Percentiles rank a stretch among this genome's conserved stretches.
These are phyloP conservation scores for Naja naja DNA, from an alignment of 2,113 vertebrate genomes.

Conservation along the genomic window DNA sequence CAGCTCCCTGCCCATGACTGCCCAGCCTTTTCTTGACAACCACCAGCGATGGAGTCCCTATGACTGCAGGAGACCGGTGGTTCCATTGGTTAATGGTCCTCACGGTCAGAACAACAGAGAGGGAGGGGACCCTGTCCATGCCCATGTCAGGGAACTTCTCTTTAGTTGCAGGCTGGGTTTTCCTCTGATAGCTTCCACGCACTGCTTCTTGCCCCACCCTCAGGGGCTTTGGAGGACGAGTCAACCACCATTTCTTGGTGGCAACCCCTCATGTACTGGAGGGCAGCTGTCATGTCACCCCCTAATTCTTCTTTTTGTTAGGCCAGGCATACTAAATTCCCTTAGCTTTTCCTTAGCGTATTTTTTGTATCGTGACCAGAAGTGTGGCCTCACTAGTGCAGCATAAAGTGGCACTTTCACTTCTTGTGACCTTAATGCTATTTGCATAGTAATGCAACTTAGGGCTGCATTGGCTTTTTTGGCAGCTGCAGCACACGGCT, in stretches of 20 bases:
- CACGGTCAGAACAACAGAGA: neutral
- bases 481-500: neutral
- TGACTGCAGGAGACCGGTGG: neutral
- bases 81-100: neutral
- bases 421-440: neutral
- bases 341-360: neutral
- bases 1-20: neutral
- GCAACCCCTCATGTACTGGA: neutral
- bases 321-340: neutral
- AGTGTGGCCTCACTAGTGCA: neutral
- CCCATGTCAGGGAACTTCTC: too few species aligned
- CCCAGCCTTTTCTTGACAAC: neutral
- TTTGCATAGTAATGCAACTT: rapidly evolving
- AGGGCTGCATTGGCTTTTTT: neutral
- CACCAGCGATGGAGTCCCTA: neutral
- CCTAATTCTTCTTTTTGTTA: neutral
- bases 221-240: neutral
- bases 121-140: too few species aligned
- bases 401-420: neutral
- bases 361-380: neutral
- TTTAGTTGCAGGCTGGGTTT: neutral
- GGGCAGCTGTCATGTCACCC: neutral
- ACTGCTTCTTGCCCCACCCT: neutral
- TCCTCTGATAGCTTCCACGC: neutral
- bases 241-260: neutral